Evolutionary conservation across 2,888 invertebrate genomes (phyloP), one percentile per base, ranked within the genome.

Genomic region (Protonemura montana): DNA sequence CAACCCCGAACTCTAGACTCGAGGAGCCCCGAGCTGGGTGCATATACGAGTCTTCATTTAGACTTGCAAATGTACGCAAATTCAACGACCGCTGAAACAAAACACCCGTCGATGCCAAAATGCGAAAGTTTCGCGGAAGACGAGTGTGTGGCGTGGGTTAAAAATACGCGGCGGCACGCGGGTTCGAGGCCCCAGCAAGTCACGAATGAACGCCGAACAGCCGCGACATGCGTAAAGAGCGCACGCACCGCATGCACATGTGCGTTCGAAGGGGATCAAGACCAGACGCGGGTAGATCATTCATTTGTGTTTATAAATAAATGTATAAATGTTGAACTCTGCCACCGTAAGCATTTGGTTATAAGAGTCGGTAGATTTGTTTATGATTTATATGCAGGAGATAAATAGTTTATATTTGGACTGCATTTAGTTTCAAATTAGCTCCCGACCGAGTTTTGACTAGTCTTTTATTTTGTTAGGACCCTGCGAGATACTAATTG

Each of bases 11-110:
- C 16, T 21, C 78, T 3, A 21, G 28, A 13, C 28, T 7, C 13
- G 59, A 21, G 59, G 59, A 59, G 21, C 35, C 35, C 35, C 5
- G 3, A 27, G 6, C 78, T 3, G 5, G 78, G 27, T 26, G 78
- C 78, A n/a, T n/a, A n/a, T 26, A 10, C 7, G 3, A 10, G 78
- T n/a, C n/a, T n/a, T 26, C 2, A 28, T 78, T 78, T 78, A 27
- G 78, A 78, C 78, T 78, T 78, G 78, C 78, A 78, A 78, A 78
- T 78, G 5, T 78, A 78, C 25, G 27, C 78, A 78, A 28, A 78
- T 78, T 25, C 78, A 26, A 59, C 59, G 59, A 59, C 21, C 3
- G 21, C 16, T 21, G 21, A 59, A 59, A 59, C 59, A 59, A 10
- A 59, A 59, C 59, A 59, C 16, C 59, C 7, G 59, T 21, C 6